Percentiles rank a stretch among this genome's conserved stretches.
Evolutionary conservation across 2,888 invertebrate species (phyloP).

Genomic region (Prenolepis imparis): DNA sequence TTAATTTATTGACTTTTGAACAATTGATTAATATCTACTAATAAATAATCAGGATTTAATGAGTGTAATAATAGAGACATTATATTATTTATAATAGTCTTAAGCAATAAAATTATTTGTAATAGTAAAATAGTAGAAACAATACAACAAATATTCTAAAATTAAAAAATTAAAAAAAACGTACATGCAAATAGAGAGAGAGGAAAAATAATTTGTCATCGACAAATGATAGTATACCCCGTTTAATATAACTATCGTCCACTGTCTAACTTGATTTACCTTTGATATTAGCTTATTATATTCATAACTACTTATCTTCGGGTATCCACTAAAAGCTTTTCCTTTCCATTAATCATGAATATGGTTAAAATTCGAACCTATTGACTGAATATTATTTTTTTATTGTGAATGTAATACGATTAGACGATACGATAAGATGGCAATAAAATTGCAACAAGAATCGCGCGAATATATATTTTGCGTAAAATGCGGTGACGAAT

Average conservation of each 20-base stretch:
- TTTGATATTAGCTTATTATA: not conserved
- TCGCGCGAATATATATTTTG: conserved; percentile 50
- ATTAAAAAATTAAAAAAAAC: not conserved
- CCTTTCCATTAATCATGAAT: conserved; percentile 77
- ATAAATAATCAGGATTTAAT: not conserved
- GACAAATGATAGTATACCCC: not conserved
- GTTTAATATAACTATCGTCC: not conserved
- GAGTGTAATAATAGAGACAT: not conserved
- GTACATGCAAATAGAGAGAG: not conserved
- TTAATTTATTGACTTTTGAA: not conserved
- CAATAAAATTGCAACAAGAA: conserved; percentile 25
- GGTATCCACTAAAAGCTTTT: conserved; percentile 68
- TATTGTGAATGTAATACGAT: conserved; percentile 75
- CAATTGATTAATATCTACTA: not conserved
- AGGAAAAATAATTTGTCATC: not conserved
- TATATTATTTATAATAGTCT: conserved; percentile 1
- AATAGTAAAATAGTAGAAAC: not conserved
- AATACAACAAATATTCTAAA: not conserved
- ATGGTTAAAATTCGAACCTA: conserved; percentile 81
- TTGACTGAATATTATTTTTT: conserved; percentile 85
- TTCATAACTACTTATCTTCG: conserved; percentile 23
- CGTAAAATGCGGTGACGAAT: conserved; percentile 20
- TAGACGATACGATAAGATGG: conserved; percentile 47
- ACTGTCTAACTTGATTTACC: conserved; percentile 1
- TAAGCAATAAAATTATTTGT: conserved; percentile 29